Percentiles rank a stretch among this genome's conserved stretches.
These are phyloP conservation scores for Buceros bicornis DNA, from an alignment of 2,797 vertebrate species.

Conservation along the genomic window DNA sequence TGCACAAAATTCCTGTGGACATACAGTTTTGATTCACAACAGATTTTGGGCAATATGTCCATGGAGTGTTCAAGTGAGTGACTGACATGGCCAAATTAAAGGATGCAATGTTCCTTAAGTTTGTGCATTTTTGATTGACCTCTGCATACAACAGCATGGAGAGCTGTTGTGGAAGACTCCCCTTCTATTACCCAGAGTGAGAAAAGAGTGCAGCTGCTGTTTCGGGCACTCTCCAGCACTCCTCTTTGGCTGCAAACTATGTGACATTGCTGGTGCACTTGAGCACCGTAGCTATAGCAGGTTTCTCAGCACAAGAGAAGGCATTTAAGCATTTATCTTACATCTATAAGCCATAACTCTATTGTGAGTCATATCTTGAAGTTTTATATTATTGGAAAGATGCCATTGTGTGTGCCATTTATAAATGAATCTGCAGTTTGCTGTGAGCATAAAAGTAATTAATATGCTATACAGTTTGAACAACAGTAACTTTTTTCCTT, in stretches of 20 bases:
- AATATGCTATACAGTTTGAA: not conserved
- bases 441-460: not conserved
- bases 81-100: not conserved
- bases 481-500: not conserved
- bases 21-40: not conserved
- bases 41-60: not conserved
- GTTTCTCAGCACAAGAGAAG: not conserved
- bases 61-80: not conserved
- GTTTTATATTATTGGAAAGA: not conserved
- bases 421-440: not conserved
- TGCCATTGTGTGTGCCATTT: not conserved
- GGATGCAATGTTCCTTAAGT: not conserved
- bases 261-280: not conserved
- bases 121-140: not conserved
- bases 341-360: not conserved
- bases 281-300: not conserved
- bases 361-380: not conserved
- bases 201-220: not conserved
- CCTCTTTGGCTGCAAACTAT: not conserved
- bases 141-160: not conserved
- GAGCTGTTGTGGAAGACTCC: not conserved
- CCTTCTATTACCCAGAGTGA: not conserved
- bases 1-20: not conserved
- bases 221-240: not conserved
- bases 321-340: not conserved